Base-by-base conservation (phyloP, 2,888 invertebrate species). In the Drosophila ustulata region DNA sequence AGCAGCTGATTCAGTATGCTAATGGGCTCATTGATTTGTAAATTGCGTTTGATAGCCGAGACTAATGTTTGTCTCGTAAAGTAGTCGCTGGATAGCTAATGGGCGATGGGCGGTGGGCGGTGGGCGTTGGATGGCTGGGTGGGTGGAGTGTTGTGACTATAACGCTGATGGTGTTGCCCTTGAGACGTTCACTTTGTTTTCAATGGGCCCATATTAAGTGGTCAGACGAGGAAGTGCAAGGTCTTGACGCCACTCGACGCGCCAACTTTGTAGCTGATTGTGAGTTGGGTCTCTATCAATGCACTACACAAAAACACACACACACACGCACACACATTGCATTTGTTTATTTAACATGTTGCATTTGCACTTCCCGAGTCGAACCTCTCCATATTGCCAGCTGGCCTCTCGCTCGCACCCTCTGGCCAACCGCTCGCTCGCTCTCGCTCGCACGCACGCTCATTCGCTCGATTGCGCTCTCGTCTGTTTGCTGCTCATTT, bases 321-420 rank as follows among this genome's bases (percentile, higher is more conserved):
- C 5, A 28, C 6, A 23, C 4, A 37, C n/a, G 41, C 30, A 49
- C 4, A 28, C 7, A 26, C 23, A 32, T 37, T 56, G 28, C 46
- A 58, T 77, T 80, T 80, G 82, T 80, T 82, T 80, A 86, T 73
- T 71, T 63, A 78, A 70, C 83, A 82, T 82, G 78, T 82, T 84
- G 83, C 88, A 84, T 75, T 83, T 75, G 66, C 77, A 37, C 23
- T 41, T 46, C 50, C 50, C 50, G 47, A n/a, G 39, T 3, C 68
- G 9, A 37, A 37, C 37, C n/a, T 18, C 58, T 13, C 4, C 34
- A 11, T 37, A 26, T 39, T 13, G 52, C 34, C 46, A 9, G 23
- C 37, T 25, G 49, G 28, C 25, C 18, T 18, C 18, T 47, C 32
- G 18, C 25, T 25, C 25, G 32, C 34, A 11, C 9, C 13, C 18